These are phyloP conservation scores for Darevskia nairensis DNA, from an alignment of 2,797 vertebrate genomes.

Conservation along the genomic window DNA sequence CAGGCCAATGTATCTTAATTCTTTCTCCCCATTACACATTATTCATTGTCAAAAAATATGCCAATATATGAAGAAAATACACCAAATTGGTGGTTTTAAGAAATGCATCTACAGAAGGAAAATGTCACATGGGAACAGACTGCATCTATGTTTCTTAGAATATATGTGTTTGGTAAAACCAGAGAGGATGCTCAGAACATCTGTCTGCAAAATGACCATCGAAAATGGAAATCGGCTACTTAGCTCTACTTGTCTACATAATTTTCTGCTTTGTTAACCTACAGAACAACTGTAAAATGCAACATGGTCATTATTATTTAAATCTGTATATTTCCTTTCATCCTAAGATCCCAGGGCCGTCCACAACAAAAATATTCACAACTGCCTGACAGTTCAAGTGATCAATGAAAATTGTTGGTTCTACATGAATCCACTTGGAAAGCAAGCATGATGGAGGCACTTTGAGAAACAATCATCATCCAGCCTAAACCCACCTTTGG, in stretches of 20 bases:
- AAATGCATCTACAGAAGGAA: neutral
- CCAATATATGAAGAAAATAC: neutral
- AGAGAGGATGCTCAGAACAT: neutral
- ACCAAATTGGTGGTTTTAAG: neutral
- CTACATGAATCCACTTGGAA: neutral
- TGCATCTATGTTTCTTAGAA: neutral
- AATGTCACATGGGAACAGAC: neutral
- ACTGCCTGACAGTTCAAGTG: neutral
- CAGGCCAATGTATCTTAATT: no score
- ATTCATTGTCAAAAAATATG: neutral
- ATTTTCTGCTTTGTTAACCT: neutral
- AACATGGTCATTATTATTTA: no score
- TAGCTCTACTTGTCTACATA: neutral
- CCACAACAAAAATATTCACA: neutral
- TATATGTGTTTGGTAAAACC: neutral
- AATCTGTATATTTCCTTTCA: neutral
- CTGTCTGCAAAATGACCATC: neutral
- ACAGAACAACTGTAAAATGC: neutral
- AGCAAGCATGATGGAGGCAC: neutral
- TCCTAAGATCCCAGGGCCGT: no score
- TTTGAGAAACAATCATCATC: neutral
- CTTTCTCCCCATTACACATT: no score
- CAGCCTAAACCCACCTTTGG: neutral
- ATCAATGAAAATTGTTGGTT: neutral
- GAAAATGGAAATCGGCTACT: neutral